Evolutionary conservation across 2,797 vertebrate genomes (phyloP), one percentile per base, ranked within the genome.

Genomic region (Manis pentadactyla): DNA sequence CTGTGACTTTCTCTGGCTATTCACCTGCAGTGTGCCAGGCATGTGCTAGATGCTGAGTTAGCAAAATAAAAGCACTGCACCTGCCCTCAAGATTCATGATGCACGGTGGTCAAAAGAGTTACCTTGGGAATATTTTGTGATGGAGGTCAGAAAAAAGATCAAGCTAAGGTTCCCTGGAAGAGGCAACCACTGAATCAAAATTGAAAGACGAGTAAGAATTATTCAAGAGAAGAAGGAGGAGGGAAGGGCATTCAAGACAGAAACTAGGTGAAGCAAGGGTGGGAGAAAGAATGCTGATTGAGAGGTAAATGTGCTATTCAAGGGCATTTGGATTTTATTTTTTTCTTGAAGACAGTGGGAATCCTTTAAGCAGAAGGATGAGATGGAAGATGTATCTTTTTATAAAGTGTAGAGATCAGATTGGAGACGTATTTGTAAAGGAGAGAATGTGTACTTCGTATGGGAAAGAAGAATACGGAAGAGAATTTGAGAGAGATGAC

Each of bases 1-100:
- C 59, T 81, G 55, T 71, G 34, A 51, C 87, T 89, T 74, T 74
- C 74, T 90, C 69, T 75, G 29, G 95, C 63, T 89, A 84, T n/a
- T 93, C 46, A 29, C 29, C 39, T 69, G 55, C 39, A 34, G 2
- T 49, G 7, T 61, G 39, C 64, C 46, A 57, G 55, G 49, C 31
- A 27, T 51, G 4, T 27, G 19, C 71, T 57, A 34, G 29, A 92
- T 25, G 46, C 55, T 88, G 51, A 82, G 27, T 29, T 59, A 53
- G 59, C 51, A 92, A 49, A 87, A 94, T 5, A 7, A 68, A 93
- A 96, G 73, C 13, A 53, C 7, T 3, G 9, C 8, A 2, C 25
- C 57, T 84, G 23, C 46, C 73, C 53, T 93, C n/a, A 27, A 71
- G 21, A 77, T 2, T 4, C 9, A 29, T 21, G 12, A 11, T 78